Evolutionary conservation across 2,113 vertebrate genomes (phyloP).

Genomic region (Perca fluviatilis): DNA sequence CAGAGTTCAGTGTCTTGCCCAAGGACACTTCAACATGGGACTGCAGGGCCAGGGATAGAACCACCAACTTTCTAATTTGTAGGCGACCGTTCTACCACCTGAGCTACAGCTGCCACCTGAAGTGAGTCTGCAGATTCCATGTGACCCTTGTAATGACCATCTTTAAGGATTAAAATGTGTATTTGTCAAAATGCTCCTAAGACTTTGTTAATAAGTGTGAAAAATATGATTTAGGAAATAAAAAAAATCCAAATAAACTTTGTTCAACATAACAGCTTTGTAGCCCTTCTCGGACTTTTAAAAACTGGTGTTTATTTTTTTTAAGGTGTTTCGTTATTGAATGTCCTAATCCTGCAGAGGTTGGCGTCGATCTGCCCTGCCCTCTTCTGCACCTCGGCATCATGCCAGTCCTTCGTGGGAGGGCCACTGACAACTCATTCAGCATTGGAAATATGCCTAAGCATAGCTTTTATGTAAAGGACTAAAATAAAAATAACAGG

Average conservation of each 20-base stretch:
- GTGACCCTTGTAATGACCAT: too few species aligned
- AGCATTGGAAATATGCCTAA: neutral
- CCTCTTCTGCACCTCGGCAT: neutral
- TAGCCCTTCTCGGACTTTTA: neutral
- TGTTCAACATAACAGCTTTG: neutral
- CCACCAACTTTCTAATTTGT: too few species aligned
- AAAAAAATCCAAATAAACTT: too few species aligned
- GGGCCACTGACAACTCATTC: neutral
- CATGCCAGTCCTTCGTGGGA: constrained; percentile 8
- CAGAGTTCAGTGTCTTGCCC: too few species aligned
- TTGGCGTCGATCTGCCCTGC: neutral
- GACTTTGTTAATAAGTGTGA: neutral
- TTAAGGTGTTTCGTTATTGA: neutral
- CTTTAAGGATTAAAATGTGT: too few species aligned
- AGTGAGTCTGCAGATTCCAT: too few species aligned
- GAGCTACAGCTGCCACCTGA: too few species aligned
- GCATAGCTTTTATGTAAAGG: neutral
- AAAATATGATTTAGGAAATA: neutral
- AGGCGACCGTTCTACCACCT: too few species aligned
- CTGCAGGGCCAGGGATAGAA: too few species aligned
- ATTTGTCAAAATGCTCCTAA: too few species aligned
- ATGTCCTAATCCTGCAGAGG: neutral
- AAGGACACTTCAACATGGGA: too few species aligned
- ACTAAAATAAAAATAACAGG: constrained; percentile 1
- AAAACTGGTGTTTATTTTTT: neutral